Percentiles rank a stretch among this genome's conserved stretches.
phyloP scores from a whole-genome alignment of 2,113 vertebrate genomes.

The Rafetus swinhoei region DNA sequence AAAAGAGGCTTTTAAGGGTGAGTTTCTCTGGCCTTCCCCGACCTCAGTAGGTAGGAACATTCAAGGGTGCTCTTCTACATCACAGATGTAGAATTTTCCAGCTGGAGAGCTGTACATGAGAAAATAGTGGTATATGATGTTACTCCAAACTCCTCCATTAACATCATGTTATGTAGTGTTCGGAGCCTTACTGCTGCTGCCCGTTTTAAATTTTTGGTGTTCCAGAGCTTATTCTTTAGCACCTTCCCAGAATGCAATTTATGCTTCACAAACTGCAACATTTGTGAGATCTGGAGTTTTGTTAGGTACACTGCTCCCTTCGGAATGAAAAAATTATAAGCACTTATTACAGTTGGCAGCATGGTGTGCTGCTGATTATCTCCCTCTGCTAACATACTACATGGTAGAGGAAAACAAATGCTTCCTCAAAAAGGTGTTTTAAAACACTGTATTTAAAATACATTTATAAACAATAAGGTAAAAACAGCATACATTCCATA shows the following conservation, averaged over 20 bases:
- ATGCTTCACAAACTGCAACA: accelerated
- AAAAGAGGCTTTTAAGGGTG: accelerated
- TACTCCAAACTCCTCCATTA: background rate
- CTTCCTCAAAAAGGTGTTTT: background rate
- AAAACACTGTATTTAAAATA: background rate
- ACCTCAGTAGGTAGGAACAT: conserved; percentile 14
- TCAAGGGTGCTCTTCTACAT: background rate
- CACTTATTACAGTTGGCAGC: background rate
- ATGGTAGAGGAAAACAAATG: accelerated
- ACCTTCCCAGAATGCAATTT: background rate
- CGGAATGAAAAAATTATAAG: background rate
- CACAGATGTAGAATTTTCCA: background rate
- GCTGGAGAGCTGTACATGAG: background rate
- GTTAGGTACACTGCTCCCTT: accelerated
- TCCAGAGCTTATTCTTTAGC: background rate
- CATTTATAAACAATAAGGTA: background rate
- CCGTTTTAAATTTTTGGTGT: background rate
- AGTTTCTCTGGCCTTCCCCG: background rate
- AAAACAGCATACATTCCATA: background rate
- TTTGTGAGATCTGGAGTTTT: accelerated
- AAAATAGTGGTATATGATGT: background rate
- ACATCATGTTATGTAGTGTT: background rate
- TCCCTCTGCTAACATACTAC: background rate
- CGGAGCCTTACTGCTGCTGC: background rate
- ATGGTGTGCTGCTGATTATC: background rate